Percentiles rank a stretch among this genome's conserved stretches.
phyloP scores from a whole-genome alignment of 2,888 invertebrate genomes.

The Pheosia gnoma region DNA sequence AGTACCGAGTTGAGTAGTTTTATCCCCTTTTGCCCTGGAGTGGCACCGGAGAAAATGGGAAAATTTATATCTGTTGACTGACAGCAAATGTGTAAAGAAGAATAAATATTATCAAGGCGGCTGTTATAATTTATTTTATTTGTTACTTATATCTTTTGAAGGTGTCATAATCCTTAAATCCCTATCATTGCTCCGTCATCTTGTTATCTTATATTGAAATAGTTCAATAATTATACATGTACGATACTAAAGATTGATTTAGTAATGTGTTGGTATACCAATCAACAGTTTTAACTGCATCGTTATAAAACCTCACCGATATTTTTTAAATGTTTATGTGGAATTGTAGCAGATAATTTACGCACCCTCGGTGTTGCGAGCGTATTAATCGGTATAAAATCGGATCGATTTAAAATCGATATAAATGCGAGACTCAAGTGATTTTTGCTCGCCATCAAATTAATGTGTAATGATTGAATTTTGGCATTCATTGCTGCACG shows the following conservation, averaged over 20 bases:
- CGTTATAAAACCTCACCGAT: constrained; percentile 27
- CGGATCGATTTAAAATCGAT: neutral
- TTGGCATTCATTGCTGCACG: constrained; percentile 9
- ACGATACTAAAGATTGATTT: neutral
- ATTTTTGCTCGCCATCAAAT: constrained; percentile 27
- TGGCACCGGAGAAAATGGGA: no score
- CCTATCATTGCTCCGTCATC: no score
- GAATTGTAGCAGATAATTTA: constrained; percentile 42
- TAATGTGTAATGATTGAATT: neutral
- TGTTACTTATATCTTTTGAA: no score
- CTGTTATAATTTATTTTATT: no score
- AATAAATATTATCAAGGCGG: no score
- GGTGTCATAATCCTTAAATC: no score
- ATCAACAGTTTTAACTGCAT: constrained; percentile 35
- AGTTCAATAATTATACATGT: neutral
- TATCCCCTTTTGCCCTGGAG: no score
- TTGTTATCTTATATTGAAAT: no score
- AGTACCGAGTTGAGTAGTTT: no score
- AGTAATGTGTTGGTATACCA: constrained; percentile 35
- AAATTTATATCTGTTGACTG: no score
- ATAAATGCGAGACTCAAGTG: constrained; percentile 14
- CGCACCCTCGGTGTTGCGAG: constrained; percentile 7
- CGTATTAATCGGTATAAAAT: constrained; percentile 23
- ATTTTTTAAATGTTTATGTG: constrained; percentile 27
- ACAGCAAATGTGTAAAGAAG: no score